Base-by-base conservation (phyloP, 53 echinoderm and acorn worm genomes). In the Arbacia lixula region DNA sequence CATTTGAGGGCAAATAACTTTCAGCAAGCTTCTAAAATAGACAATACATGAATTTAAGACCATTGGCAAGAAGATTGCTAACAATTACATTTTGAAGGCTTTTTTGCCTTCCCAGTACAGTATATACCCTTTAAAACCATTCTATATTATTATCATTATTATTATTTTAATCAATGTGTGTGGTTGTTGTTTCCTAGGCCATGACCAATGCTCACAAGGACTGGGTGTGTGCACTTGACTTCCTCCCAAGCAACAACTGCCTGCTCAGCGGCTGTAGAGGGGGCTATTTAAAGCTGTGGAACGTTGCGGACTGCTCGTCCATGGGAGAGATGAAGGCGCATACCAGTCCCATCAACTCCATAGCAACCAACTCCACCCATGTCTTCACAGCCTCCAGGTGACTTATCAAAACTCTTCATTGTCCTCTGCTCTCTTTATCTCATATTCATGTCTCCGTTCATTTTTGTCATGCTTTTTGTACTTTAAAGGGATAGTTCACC, bases 351-450 rank as follows among this genome's bases (percentile, higher is more conserved):
- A 97, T 97, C 68, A 97, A 97, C 87, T 92, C 94, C 51, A 97
- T 97, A 63, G 92, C 98, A 42, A 93, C 94, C 54, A 97, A 97
- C 61, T 90, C 92, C 2, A 94, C 87, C 11, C 89, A 94, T 86
- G 89, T 97, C 64, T 97, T 97, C 81, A 97, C 98, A n/a, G 98
- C 98, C 12, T 97, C 98, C 53, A 97, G 98, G 98, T 97, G 85
- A 75, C 87, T 77, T n/a, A n/a, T n/a, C n/a, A n/a, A n/a, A n/a
- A n/a, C n/a, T n/a, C 8, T 10, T 3, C 39, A 42, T 69, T 28
- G 2, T 21, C 27, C 9, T 62, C 61, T 46, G 49, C 8, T 10
- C 8, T 46, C 14, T 46, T 46, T 46, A 8, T 8, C 49, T 46
- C 8, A 46, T 46, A 10, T 46, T 46, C 9, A 8, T 10, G 49